These are phyloP conservation scores for Suillia variegata DNA, from an alignment of 2,888 invertebrate species.

Conservation along the genomic window DNA sequence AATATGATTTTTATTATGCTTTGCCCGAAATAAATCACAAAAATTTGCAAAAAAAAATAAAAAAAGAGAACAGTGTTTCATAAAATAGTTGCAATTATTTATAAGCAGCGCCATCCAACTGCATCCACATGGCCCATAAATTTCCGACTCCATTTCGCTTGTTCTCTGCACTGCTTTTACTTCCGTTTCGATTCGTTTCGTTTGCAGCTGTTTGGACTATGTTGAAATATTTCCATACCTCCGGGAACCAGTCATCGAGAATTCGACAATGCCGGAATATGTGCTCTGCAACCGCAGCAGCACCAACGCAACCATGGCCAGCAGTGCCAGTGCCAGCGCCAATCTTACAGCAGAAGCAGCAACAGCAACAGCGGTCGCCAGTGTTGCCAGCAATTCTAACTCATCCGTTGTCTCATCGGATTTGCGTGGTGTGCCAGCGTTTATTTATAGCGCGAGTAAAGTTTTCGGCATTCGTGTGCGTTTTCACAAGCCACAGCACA, in stretches of 20 bases:
- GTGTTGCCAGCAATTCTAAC: constrained; percentile 23
- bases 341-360: background rate
- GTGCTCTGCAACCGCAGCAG: constrained; percentile 53
- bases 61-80: constrained; percentile 27
- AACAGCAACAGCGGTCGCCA: constrained; percentile 19
- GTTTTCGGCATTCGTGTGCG: constrained; percentile 50
- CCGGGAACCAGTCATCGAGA: constrained; percentile 58
- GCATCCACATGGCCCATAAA: constrained; percentile 43
- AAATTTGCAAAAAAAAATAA: constrained; percentile 27
- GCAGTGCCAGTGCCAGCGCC: constrained; percentile 15
- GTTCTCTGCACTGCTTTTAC: constrained; percentile 9
- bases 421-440: constrained; percentile 30
- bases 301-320: constrained; percentile 19
- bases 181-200: background rate
- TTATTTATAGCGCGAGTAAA: constrained; percentile 53
- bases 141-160: constrained; percentile 44
- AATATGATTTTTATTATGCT: constrained; percentile 46
- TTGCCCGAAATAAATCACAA: background rate
- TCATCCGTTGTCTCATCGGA: background rate
- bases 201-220: constrained; percentile 58
- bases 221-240: constrained; percentile 60
- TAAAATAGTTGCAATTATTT: background rate
- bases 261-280: constrained; percentile 52
- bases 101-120: constrained; percentile 1
- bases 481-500: constrained; percentile 37